Percentiles rank a stretch among this genome's conserved stretches.
Conservation (phyloP, 2,888 invertebrate genomes). For the Lasioglossum malachurum region DNA sequence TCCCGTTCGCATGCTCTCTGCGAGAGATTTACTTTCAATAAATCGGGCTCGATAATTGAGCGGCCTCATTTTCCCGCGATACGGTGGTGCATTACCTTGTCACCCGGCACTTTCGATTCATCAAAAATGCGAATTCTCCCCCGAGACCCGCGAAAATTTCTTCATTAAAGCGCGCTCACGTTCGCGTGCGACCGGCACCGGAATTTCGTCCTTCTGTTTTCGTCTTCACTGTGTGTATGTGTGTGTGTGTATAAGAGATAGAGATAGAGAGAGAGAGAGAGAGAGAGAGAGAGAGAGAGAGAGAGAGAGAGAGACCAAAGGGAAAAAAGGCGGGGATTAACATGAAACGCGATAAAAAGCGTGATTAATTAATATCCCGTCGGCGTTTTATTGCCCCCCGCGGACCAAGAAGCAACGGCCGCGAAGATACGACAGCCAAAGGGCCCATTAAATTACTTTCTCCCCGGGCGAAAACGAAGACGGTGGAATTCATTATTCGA, state of each 20-base stretch:
- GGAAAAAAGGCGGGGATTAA: conserved; percentile 8
- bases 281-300: too few species aligned
- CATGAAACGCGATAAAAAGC: conserved; percentile 22
- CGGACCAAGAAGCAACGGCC: conserved; percentile 16
- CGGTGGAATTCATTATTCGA: conserved; percentile 18
- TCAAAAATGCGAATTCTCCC: neutral
- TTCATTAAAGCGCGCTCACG: neutral
- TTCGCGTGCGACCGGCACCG: neutral
- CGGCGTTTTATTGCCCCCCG: conserved; percentile 15
- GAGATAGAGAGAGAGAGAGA: too few species aligned
- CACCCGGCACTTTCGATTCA: neutral
- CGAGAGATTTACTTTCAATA: conserved; percentile 10
- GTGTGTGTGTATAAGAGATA: too few species aligned
- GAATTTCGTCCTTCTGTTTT: neutral
- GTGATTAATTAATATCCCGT: conserved; percentile 26
- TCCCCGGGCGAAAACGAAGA: conserved; percentile 16
- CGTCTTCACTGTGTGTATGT: neutral
- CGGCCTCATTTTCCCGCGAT: neutral
- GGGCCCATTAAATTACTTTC: conserved; percentile 31
- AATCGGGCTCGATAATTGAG: neutral
- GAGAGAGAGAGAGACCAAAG: neutral
- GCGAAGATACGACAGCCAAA: conserved; percentile 26
- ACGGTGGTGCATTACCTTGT: neutral
- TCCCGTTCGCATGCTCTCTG: neutral
- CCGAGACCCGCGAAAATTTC: neutral